Evolutionary conservation across 2,888 invertebrate species (phyloP), one percentile per base, ranked within the genome.

Genomic region (Sipunculus nudus): DNA sequence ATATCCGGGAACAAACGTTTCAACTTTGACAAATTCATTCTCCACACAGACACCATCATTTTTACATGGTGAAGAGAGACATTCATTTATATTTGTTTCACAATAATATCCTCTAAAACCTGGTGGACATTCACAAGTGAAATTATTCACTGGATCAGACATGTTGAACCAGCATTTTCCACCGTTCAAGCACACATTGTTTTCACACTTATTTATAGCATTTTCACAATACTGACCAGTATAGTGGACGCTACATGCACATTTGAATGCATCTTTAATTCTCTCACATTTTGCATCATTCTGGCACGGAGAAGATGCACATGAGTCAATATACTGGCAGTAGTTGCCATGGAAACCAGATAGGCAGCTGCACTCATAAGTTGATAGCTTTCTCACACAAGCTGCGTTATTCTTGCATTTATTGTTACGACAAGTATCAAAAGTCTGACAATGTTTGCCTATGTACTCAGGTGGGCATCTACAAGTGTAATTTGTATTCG

Each of bases 21-120:
- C 2, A 6, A 13, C 16, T 8, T 23, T 29, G 2, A 21, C 4
- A 10, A 25, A 25, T 10, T 16, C 28, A 10, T 50, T 26, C 16
- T 96, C 96, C 69, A 95, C 87, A 77, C 96, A 96, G 54, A 94
- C 94, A 59, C 94, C 96, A 71, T 94, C 94, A 84, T 96, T 96
- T 78, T 92, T 91, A 83, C 96, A 96, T 0, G 96, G 96, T 83
- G 93, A 93, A 19, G 94, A 94, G 83, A 94, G 93, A 84, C 96
- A 96, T 84, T 96, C 96, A 86, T 96, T 94, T 73, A 96, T 93
- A 43, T 57, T 50, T 10, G 49, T 21, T n/a, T 57, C 43, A 35
- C 57, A 56, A 13, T 48, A 41, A 3, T 19, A 21, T n/a, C 53
- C 59, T 19, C 38, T 38, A 19, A 39, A 52, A 3, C 49, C 47